Percentiles rank a stretch among this genome's conserved stretches.
Conservation (phyloP, 2,797 vertebrate species). For the Sebastes matsubarae region DNA sequence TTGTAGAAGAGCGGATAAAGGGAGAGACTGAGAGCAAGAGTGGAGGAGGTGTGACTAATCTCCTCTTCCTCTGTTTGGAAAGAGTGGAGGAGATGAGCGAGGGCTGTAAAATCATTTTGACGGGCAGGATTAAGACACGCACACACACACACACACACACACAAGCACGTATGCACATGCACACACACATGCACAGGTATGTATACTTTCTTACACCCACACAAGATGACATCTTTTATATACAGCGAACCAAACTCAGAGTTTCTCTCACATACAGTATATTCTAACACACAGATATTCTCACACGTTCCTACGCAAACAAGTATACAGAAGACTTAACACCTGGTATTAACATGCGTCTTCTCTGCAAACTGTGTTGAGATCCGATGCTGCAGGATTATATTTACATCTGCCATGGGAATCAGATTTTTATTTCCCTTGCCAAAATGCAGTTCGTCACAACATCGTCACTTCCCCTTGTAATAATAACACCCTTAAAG, state of each 20-base stretch:
- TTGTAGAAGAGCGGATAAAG: constrained; percentile 74
- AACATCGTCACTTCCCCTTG: constrained; percentile 16
- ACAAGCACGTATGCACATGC: background rate
- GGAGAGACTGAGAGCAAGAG: constrained; percentile 70
- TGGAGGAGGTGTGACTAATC: constrained; percentile 83
- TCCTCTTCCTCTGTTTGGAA: constrained; percentile 78
- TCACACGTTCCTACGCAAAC: constrained; percentile 25
- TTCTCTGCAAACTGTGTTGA: constrained; percentile 18
- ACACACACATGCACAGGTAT: constrained; percentile 32
- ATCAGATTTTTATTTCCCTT: constrained; percentile 7
- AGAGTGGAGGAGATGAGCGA: constrained; percentile 78
- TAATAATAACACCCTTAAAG: constrained; percentile 41
- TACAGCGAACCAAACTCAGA: constrained; percentile 10
- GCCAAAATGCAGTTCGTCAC: constrained; percentile 33
- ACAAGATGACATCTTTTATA: constrained; percentile 26
- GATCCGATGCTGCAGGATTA: constrained; percentile 36
- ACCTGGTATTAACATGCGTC: constrained; percentile 22
- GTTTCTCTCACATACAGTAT: constrained; percentile 15
- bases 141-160: background rate
- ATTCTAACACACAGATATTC: constrained; percentile 12
- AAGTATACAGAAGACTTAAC: constrained; percentile 28
- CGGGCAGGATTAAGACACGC: constrained; percentile 71
- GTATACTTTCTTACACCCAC: constrained; percentile 32
- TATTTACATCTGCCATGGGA: constrained; percentile 27
- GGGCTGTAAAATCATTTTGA: constrained; percentile 81